phyloP scores from a whole-genome alignment of 2,797 vertebrate genomes.

The Rhincodon typus region DNA sequence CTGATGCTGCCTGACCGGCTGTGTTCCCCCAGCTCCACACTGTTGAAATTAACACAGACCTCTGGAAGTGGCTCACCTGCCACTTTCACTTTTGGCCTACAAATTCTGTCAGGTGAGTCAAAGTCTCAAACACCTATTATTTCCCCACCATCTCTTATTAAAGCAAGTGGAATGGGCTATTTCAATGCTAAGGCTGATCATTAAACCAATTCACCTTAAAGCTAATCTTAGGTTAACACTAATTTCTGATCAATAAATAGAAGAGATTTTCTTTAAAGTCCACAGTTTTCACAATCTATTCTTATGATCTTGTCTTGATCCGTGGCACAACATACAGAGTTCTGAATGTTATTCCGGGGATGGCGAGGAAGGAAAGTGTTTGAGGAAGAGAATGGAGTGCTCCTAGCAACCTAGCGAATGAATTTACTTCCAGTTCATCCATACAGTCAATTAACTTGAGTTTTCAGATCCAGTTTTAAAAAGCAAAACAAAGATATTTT shows the following conservation, averaged over 20 bases:
- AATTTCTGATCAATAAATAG: neutral
- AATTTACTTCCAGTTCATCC: neutral
- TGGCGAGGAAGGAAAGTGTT: neutral
- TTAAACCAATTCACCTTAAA: neutral
- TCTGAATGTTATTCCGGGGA: neutral
- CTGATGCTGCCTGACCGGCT: too few species aligned
- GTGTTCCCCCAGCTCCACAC: too few species aligned
- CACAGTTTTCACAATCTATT: neutral
- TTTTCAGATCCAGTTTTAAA: neutral
- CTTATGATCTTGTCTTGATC: neutral
- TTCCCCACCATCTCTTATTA: neutral
- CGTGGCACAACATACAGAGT: neutral
- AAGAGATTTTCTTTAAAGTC: neutral
- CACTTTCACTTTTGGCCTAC: neutral
- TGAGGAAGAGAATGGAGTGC: too few species aligned
- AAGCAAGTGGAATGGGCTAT: neutral
- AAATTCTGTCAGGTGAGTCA: neutral
- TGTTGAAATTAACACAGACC: neutral
- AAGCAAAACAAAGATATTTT: neutral
- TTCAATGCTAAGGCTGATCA: neutral
- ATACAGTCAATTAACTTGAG: neutral
- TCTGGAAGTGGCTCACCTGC: neutral
- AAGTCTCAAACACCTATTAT: neutral
- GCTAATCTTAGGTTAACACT: neutral
- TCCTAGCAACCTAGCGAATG: too few species aligned